Base-by-base conservation (phyloP, 2,113 vertebrate species). In the Bombycilla garrulus region DNA sequence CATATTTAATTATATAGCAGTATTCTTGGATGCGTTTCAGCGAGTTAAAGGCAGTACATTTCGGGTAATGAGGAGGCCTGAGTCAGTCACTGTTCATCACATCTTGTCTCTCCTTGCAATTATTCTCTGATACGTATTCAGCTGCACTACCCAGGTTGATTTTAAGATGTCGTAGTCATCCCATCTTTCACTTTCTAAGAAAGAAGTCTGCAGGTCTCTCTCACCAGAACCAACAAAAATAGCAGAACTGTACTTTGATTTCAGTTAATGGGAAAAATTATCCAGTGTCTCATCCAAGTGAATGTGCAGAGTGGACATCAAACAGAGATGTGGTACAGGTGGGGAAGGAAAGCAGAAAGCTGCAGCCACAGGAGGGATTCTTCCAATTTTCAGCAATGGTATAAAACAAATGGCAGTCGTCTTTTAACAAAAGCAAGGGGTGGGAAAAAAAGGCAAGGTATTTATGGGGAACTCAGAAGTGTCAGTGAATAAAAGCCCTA, bases 1-100 rank as follows among this genome's bases (percentile, higher is more conserved):
- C 69, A 38, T 81, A 72, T 66, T 95, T 88, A 86, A 86, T 94
- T 88, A 92, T 81, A 71, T 25, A 71, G 48, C 58, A 42, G 58
- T 20, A 0, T 67, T 96, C 44, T 65, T 71, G 48, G 60, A 64
- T 77, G 53, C 23, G 6, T 95, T 92, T 96, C 88, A 93, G 18
- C 2, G 5, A 78, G 65, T 79, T 40, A 58, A 54, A 83, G 35
- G 54, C 67, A 54, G 33, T 9, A 19, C 33, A 47, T 17, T 20
- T 14, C 25, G 26, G 67, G n/a, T 89, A 80, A 85, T 40, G 80
- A 74, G 71, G 51, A 16, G n/a, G 31, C 53, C 69, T 83, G 57
- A 53, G 57, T 53, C n/a, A 80, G 73, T 77, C 65, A 42, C 65
- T 50, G 31, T 33, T 71, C 61, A 20, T 50, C 88, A 25, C 64